Conservation (phyloP, 2,113 vertebrate genomes). For the Halcyon malimbica region DNA sequence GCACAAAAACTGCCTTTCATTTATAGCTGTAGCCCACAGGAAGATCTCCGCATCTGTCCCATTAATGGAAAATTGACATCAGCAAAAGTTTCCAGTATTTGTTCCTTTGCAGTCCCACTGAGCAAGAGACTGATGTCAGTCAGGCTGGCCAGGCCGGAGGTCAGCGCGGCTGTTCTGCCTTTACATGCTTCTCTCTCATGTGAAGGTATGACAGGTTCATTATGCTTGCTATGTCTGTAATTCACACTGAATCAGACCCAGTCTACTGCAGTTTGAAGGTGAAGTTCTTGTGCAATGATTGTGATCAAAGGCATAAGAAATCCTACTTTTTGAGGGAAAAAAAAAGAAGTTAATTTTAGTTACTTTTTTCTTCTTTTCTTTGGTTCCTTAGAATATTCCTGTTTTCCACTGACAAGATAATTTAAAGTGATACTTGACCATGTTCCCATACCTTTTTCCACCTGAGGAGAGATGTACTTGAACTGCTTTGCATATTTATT, state of each 20-base stretch:
- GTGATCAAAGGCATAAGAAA: not conserved
- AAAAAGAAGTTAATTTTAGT: not conserved
- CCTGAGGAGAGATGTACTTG: slow-evolving; percentile 34
- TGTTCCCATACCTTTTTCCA: slow-evolving; percentile 28
- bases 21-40: not conserved
- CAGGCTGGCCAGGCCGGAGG: not conserved
- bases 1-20: not conserved
- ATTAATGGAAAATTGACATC: not conserved
- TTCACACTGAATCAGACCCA: not conserved
- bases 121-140: not conserved
- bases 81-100: not conserved
- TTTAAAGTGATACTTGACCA: slow-evolving; percentile 20
- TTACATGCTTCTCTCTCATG: not conserved
- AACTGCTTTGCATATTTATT: slow-evolving; percentile 62
- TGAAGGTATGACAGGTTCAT: not conserved
- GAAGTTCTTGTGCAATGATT: not conserved
- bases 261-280: not conserved
- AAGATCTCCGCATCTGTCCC: not conserved
- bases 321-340: not conserved
- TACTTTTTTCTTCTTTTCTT: not conserved
- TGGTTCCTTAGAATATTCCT: not conserved
- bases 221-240: not conserved
- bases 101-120: not conserved
- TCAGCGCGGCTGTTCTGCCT: not conserved
- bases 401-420: slow-evolving; percentile 26